These are phyloP conservation scores for Thecophora atra DNA, from an alignment of 2,888 invertebrate species.

Conservation along the genomic window DNA sequence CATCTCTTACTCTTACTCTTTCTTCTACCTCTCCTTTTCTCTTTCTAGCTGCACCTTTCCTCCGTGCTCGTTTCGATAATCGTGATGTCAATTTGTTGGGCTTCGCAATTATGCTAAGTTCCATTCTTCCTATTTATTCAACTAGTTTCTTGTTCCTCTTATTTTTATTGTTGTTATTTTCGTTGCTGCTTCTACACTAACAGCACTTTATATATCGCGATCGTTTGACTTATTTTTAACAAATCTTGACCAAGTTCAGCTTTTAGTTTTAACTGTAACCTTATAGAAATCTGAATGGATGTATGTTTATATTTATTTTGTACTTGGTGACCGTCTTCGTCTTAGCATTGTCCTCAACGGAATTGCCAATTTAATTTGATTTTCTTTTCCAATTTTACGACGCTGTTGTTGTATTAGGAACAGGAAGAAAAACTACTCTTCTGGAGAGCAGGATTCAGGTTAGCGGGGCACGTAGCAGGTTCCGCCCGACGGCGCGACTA, in stretches of 20 bases:
- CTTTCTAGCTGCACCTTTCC: no score
- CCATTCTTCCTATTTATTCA: not conserved
- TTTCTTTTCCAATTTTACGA: not conserved
- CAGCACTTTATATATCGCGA: constrained; percentile 1
- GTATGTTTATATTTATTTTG: not conserved
- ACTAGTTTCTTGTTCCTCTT: not conserved
- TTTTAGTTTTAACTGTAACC: not conserved
- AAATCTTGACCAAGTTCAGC: constrained; percentile 27
- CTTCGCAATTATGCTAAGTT: constrained; percentile 9
- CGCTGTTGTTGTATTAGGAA: not conserved
- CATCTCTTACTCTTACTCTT: not conserved
- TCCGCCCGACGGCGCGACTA: no score
- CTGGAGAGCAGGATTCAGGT: no score
- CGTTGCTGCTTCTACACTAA: no score
- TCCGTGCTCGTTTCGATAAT: not conserved
- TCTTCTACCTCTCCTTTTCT: not conserved
- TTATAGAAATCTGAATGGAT: no score
- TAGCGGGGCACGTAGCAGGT: no score
- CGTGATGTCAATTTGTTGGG: constrained; percentile 33
- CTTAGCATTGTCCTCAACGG: constrained; percentile 14
- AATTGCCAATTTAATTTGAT: constrained; percentile 37
- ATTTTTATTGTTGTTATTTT: not conserved
- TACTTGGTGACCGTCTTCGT: not conserved
- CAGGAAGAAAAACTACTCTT: no score
- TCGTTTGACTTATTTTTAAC: not conserved